A percentile compares a stretch with the other conserved stretches of the same genome.
phyloP scores from a whole-genome alignment of 2,113 vertebrate genomes.

The Hippocampus comes region DNA sequence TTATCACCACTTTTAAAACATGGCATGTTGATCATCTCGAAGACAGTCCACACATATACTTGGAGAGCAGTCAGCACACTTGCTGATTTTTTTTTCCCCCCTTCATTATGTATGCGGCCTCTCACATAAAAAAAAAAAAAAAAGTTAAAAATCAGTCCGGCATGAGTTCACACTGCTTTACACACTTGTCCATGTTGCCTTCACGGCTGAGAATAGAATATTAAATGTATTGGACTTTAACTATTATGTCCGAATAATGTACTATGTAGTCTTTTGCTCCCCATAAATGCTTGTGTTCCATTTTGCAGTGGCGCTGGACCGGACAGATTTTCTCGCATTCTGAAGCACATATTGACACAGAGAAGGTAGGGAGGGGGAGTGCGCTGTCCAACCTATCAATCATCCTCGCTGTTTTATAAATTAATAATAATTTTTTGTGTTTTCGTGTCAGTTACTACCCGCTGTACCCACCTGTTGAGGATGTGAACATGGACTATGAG shows the following conservation, averaged over 20 bases:
- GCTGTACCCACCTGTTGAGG: conserved; percentile 84
- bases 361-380: conserved; percentile 71
- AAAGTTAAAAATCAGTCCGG: no score
- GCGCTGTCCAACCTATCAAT: no score
- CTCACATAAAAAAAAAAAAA: no score
- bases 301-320: conserved; percentile 62
- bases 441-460: conserved; percentile 81
- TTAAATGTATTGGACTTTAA: background rate
- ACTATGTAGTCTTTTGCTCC: background rate
- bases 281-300: conserved; percentile 11
- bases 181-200: background rate
- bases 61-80: background rate
- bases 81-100: no score
- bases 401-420: background rate
- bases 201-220: background rate
- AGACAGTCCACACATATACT: no score
- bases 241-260: background rate
- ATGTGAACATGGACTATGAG: conserved; percentile 85
- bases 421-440: no score
- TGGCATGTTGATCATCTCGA: no score
- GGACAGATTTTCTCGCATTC: conserved; percentile 84
- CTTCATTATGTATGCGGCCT: no score
- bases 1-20: background rate
- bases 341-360: conserved; percentile 88
- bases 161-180: background rate